Conservation (phyloP, 2,888 invertebrate species). For the Palloptera scutellata region DNA sequence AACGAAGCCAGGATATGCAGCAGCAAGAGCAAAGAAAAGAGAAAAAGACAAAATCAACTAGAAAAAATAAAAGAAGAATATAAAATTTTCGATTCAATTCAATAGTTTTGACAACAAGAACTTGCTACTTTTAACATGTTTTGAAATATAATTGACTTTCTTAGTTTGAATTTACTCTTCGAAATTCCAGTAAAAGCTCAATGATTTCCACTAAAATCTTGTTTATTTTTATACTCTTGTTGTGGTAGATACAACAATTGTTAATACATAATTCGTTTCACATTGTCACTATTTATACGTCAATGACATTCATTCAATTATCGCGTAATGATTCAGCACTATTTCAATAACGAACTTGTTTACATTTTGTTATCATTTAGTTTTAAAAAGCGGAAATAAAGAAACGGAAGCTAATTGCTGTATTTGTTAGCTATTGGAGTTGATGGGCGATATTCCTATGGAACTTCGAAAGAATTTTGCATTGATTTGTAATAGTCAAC, state of each 20-base stretch:
- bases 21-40: constrained; percentile 57
- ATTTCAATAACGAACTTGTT: too few relatives aligned
- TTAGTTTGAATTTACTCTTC: constrained; percentile 49
- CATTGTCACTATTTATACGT: too few relatives aligned
- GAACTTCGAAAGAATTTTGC: too few relatives aligned
- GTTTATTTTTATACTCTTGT: constrained; percentile 15
- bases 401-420: too few relatives aligned
- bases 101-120: constrained; percentile 12
- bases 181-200: constrained; percentile 54
- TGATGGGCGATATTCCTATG: too few relatives aligned
- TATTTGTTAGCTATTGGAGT: too few relatives aligned
- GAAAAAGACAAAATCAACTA: constrained; percentile 19
- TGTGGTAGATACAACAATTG: not conserved
- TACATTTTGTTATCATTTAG: too few relatives aligned
- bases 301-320: too few relatives aligned
- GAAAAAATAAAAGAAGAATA: not conserved
- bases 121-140: constrained; percentile 55
- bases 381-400: too few relatives aligned
- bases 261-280: not conserved
- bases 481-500: too few relatives aligned
- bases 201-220: too few relatives aligned
- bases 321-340: too few relatives aligned
- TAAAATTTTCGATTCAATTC: constrained; percentile 19
- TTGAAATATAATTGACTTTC: constrained; percentile 35
- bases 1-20: constrained; percentile 59